phyloP scores from a whole-genome alignment of 2,888 invertebrate species.

The Orthonevra nobilis region DNA sequence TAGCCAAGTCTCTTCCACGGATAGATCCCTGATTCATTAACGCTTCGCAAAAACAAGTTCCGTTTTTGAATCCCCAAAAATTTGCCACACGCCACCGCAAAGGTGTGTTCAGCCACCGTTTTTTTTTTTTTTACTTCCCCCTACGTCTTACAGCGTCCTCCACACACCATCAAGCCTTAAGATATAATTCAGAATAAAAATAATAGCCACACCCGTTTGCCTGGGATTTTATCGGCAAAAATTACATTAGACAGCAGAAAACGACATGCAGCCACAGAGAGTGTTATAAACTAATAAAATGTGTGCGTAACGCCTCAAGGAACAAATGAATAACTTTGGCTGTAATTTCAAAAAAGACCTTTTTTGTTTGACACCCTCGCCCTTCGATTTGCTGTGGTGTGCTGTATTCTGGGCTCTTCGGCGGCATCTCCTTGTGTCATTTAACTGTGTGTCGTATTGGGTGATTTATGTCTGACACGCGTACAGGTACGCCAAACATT shows the following conservation, averaged over 20 bases:
- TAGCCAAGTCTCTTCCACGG: background rate
- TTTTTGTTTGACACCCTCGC: constrained; percentile 14
- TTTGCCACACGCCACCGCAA: constrained; percentile 12
- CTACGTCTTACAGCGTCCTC: background rate
- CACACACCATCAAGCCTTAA: background rate
- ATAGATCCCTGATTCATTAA: constrained; percentile 12
- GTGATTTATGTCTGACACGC: constrained; percentile 69
- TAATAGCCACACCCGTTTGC: constrained; percentile 64
- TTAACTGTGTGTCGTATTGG: constrained; percentile 63
- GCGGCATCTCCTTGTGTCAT: constrained; percentile 37
- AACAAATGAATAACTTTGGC: constrained; percentile 55
- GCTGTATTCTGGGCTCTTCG: too few relatives aligned
- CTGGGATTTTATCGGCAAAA: constrained; percentile 63
- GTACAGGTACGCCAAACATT: constrained; percentile 68
- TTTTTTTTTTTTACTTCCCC: too few relatives aligned
- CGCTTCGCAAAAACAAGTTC: constrained; percentile 28
- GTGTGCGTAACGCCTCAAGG: constrained; percentile 53
- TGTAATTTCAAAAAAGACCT: constrained; percentile 26
- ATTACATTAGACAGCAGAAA: constrained; percentile 57
- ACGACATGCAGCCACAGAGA: constrained; percentile 22
- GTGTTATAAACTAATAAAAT: constrained; percentile 62
- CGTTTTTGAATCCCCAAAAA: constrained; percentile 17
- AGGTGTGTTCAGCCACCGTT: constrained; percentile 39
- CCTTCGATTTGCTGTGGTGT: constrained; percentile 26
- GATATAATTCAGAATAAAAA: constrained; percentile 55